Evolutionary conservation across 2,113 vertebrate species (phyloP), one percentile per base, ranked within the genome.

Genomic region (Myrmophylax atrothorax): DNA sequence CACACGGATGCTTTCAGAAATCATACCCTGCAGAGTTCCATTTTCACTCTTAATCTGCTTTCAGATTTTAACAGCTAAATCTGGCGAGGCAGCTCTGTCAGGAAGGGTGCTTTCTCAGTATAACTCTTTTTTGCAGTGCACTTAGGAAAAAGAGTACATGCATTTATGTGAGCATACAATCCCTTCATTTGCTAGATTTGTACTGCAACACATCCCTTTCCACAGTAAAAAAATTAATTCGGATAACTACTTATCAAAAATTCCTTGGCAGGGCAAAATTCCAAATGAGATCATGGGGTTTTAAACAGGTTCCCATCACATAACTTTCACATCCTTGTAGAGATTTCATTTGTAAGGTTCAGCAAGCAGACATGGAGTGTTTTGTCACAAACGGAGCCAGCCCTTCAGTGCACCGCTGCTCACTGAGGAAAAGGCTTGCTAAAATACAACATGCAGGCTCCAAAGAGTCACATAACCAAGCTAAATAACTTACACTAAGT

Each of bases 21-120:
- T 80, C 75, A 69, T 72, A 94, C 28, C 94, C 94, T 87, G 93
- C 95, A 67, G 95, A 95, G 90, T 86, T 90, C 92, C 83, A 96
- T 96, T 96, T 95, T 92, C 93, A 94, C 90, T 83, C 68, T 84
- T 89, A 90, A 95, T 96, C 87, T 86, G 56, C 88, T 96, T 88
- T 96, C 75, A 88, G 13, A 94, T 67, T 90, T 85, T 60, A 91
- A 77, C 67, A 74, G 85, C 90, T 86, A 77, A 95, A 90, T 93
- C 93, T 94, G 35, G 55, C 7, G 29, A 93, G 72, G 72, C 16
- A 19, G 50, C 44, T 67, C 55, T 14, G 1, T 16, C 67, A 63
- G 73, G 72, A 76, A 88, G 47, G 38, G 37, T 35, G 40, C 46
- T 90, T 62, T 83, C 46, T 83, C 63, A 80, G 50, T 40, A 28